These are phyloP conservation scores for Ylistrum balloti DNA, from an alignment of 1,140 invertebrate genomes.

Conservation along the genomic window DNA sequence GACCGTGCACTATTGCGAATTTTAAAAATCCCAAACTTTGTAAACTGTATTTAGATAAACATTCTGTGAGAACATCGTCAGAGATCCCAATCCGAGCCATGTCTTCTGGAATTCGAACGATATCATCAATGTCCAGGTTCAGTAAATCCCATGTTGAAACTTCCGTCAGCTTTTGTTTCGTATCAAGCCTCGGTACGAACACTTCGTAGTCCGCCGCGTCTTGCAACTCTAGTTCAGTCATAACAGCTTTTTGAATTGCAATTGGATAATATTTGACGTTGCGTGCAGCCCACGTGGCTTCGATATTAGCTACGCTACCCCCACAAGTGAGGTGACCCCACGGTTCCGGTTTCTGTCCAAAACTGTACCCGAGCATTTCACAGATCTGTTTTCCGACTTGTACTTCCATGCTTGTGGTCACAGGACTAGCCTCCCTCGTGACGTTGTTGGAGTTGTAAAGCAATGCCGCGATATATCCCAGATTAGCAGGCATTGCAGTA, in stretches of 20 bases:
- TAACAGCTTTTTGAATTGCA: not conserved
- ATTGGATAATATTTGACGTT: constrained; percentile 43
- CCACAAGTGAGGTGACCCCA: constrained; percentile 44
- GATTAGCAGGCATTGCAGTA: constrained; percentile 25
- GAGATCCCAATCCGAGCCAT: not conserved
- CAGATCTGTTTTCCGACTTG: constrained; percentile 45
- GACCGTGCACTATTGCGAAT: not conserved
- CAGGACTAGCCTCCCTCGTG: not conserved
- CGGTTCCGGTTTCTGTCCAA: not conserved
- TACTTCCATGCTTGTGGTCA: constrained; percentile 42
- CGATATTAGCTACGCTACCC: constrained; percentile 26
- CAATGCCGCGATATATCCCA: constrained; percentile 3
- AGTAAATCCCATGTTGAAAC: constrained; percentile 29
- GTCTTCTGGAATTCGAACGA: not conserved
- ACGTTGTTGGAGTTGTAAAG: constrained; percentile 46
- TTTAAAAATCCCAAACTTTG: constrained; percentile 1
- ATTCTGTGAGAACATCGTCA: not conserved
- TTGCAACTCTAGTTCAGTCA: not conserved
- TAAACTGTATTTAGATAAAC: not conserved
- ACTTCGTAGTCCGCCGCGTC: not conserved
- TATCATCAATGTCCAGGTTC: constrained; percentile 46
- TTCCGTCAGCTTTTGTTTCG: not conserved
- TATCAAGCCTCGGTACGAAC: not conserved
- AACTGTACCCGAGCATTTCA: constrained; percentile 45
- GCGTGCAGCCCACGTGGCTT: constrained; percentile 40